phyloP scores from a whole-genome alignment of 2,113 vertebrate genomes.

The Cyrtonyx montezumae region DNA sequence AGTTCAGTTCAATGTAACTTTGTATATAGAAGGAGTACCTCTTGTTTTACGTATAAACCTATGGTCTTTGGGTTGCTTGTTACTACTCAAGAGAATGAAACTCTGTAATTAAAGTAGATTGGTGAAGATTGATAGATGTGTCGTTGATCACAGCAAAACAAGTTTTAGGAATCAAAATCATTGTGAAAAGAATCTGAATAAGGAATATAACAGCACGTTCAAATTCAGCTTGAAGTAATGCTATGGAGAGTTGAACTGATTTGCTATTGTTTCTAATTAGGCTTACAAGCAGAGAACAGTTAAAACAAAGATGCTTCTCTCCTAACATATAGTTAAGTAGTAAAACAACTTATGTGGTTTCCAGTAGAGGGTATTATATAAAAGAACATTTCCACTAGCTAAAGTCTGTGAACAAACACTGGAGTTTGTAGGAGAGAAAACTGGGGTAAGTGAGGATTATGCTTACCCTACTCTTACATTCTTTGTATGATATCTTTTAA shows the following conservation, averaged over 20 bases:
- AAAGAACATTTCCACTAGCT: not conserved
- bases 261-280: not conserved
- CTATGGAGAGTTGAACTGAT: not conserved
- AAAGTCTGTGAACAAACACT: not conserved
- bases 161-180: not conserved
- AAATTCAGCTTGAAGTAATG: not conserved
- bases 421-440: not conserved
- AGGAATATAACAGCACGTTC: not conserved
- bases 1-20: not conserved
- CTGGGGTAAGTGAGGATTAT: not conserved
- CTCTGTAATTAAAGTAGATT: not conserved
- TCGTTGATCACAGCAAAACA: not conserved
- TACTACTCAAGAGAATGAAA: not conserved
- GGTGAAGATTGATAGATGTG: not conserved
- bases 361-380: not conserved
- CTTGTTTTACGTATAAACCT: not conserved
- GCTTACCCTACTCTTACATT: not conserved
- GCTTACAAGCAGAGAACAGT: not conserved
- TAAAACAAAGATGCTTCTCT: not conserved
- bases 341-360: not conserved
- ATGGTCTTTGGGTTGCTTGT: not conserved
- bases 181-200: not conserved
- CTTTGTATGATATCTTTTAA: not conserved
- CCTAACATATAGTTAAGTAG: not conserved
- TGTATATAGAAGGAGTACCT: not conserved